Percentiles rank a stretch among this genome's conserved stretches.
phyloP scores from a whole-genome alignment of 1,140 invertebrate species.

The Megalonaias nervosa region DNA sequence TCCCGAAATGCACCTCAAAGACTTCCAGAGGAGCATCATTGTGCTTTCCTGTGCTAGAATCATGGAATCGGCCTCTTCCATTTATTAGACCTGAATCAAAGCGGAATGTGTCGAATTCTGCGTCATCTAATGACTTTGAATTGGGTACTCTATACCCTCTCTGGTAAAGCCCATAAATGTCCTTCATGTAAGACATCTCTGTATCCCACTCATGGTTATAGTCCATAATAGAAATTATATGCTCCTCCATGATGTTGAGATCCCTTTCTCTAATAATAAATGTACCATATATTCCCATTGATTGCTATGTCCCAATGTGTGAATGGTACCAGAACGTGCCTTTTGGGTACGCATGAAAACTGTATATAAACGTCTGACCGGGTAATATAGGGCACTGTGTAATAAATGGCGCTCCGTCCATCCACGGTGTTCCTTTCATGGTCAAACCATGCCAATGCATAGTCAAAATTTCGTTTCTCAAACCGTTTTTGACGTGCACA shows the following conservation, averaged over 20 bases:
- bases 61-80: slow-evolving; percentile 43
- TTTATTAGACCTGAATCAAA: slow-evolving; percentile 52
- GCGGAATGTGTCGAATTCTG: slow-evolving; percentile 14
- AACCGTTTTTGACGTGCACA: slow-evolving; percentile 4
- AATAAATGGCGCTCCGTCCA: slow-evolving; percentile 91
- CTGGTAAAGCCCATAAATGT: too few relatives aligned
- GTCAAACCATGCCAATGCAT: slow-evolving; percentile 18
- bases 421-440: slow-evolving; percentile 70
- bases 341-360: slow-evolving; percentile 70
- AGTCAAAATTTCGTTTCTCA: slow-evolving; percentile 63
- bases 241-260: too few relatives aligned
- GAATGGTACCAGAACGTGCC: slow-evolving; percentile 5
- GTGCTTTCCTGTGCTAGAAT: slow-evolving; percentile 21
- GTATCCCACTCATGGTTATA: too few relatives aligned
- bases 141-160: too few relatives aligned
- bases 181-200: too few relatives aligned
- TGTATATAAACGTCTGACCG: slow-evolving; percentile 88
- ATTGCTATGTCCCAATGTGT: too few relatives aligned
- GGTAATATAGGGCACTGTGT: slow-evolving; percentile 92
- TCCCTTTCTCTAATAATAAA: too few relatives aligned
- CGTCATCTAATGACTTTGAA: too few relatives aligned
- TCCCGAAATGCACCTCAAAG: slow-evolving; percentile 30
- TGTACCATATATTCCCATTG: too few relatives aligned
- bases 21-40: slow-evolving; percentile 22
- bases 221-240: too few relatives aligned